Evolutionary conservation across 1,140 invertebrate genomes (phyloP).

Genomic region (Arctopsyche grandis): DNA sequence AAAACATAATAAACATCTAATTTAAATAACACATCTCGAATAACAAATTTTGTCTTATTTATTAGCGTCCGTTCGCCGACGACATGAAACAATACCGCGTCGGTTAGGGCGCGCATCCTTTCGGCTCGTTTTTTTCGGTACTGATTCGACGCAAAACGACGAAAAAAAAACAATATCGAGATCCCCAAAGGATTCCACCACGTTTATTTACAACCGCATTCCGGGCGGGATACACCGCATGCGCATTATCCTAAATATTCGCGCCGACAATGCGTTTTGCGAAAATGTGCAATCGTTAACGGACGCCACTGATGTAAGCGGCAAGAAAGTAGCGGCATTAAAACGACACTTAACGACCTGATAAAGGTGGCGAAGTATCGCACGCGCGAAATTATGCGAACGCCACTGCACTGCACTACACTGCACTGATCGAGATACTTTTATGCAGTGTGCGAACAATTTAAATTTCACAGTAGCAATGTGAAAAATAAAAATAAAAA

Average conservation of each 20-base stretch:
- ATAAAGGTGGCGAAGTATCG: background rate
- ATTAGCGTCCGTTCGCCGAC: background rate
- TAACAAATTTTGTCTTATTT: constrained; percentile 23
- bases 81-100: constrained; percentile 21
- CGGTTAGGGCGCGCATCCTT: background rate
- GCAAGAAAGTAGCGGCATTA: background rate
- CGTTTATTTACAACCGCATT: constrained; percentile 38
- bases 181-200: constrained; percentile 26
- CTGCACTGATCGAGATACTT: too few species aligned
- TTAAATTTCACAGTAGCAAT: too few species aligned
- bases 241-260: constrained; percentile 49
- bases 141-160: background rate
- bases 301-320: background rate
- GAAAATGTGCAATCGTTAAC: constrained; percentile 45
- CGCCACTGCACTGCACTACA: background rate
- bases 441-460: too few species aligned
- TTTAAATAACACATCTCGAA: constrained; percentile 13
- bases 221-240: constrained; percentile 31
- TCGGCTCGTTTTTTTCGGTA: background rate
- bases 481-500: too few species aligned
- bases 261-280: constrained; percentile 40
- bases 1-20: background rate
- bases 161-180: background rate
- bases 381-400: background rate
- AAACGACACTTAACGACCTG: background rate